Evolutionary conservation across 2,888 invertebrate species (phyloP).

Genomic region (Tubulanus polymorphus): DNA sequence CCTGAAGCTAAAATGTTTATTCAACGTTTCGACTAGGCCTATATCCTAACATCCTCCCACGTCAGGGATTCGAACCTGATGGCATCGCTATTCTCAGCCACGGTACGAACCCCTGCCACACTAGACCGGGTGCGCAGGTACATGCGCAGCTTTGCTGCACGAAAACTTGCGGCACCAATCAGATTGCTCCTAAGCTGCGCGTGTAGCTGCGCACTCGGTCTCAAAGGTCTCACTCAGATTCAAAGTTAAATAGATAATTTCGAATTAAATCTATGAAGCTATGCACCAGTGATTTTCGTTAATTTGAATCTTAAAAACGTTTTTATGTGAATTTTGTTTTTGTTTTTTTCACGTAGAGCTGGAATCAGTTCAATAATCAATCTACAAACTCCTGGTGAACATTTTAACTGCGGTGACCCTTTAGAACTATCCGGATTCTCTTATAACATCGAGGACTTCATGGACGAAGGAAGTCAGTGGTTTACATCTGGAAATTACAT

Average conservation of each 20-base stretch:
- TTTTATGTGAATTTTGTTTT: neutral
- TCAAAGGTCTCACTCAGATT: no score
- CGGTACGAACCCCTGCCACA: neutral
- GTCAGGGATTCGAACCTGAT: no score
- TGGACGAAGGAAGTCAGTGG: conserved; percentile 76
- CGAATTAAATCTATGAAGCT: no score
- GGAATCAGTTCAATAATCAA: conserved; percentile 80
- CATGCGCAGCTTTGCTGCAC: no score
- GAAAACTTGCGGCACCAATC: neutral
- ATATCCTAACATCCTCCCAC: no score
- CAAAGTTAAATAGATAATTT: no score
- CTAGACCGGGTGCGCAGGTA: no score
- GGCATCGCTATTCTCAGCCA: neutral
- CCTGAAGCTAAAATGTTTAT: neutral
- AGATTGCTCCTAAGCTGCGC: no score
- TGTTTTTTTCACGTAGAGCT: conserved; percentile 57
- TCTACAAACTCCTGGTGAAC: conserved; percentile 79
- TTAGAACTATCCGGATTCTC: conserved; percentile 76
- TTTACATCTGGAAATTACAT: neutral
- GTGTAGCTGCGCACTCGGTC: no score
- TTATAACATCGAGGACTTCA: conserved; percentile 77
- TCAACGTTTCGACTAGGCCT: neutral
- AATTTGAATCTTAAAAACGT: neutral
- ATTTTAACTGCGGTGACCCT: conserved; percentile 75
- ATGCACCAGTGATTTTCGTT: no score